Evolutionary conservation across 2,797 vertebrate genomes (phyloP), one percentile per base, ranked within the genome.

Genomic region (Microhierax caerulescens): DNA sequence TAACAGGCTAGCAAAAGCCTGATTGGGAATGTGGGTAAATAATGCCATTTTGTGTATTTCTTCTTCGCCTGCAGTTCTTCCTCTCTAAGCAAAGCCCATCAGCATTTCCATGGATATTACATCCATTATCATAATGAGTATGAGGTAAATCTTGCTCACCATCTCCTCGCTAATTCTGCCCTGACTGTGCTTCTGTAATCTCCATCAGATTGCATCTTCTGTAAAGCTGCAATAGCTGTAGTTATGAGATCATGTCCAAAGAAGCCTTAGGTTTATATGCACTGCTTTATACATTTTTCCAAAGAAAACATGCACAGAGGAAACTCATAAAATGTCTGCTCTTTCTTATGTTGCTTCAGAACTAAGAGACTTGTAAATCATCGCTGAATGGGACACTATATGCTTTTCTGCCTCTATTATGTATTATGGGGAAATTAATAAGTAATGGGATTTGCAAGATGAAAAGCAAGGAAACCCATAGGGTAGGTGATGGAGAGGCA

Each of bases 401-500:
- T 94, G 91, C 86, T 90, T 95, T 94, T 91, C 93, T 95, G 93
- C 95, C 95, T 97, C 94, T 28, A 84, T 96, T 96, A 95, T 89
- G 96, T 92, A 97, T 97, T 96, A 97, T 56, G 80, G 82, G 56
- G 82, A 83, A 96, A 97, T 98, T 98, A 98, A 98, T 98, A 98
- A 98, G 96, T 97, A 97, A 98, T 97, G 95, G 97, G 95, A 95
- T 92, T 96, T 97, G 96, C 93, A 95, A 93, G 95, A 98, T 97
- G 95, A 96, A 97, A 97, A 97, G 97, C 88, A 81, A 96, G 95
- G 97, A 97, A 97, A 96, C 92, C 96, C 95, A 97, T 96, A 96
- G 97, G 97, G 96, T 79, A 95, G 92, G 94, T 97, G 97, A 97
- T 90, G 79, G 97, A 97, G 93, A 97, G 94, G 96, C 91, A 80